A percentile compares a stretch with the other conserved stretches of the same genome.
Evolutionary conservation across 2,113 vertebrate species (phyloP).

Genomic region (Candoia aspera): DNA sequence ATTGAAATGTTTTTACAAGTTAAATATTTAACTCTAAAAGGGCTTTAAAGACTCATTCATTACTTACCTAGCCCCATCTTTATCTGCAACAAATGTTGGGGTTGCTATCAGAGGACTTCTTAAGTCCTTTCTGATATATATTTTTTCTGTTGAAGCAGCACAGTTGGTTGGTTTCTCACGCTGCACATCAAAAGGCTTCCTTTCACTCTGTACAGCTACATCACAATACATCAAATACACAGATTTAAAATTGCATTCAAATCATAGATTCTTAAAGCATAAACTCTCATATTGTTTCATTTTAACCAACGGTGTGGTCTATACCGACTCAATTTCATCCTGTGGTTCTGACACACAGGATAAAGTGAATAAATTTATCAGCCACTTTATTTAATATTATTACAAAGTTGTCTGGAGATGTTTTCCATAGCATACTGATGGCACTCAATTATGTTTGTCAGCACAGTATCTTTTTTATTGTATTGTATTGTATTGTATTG

Average conservation of each 20-base stretch:
- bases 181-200: slow-evolving; percentile 93
- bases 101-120: slow-evolving; percentile 95
- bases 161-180: slow-evolving; percentile 96
- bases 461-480: not conserved
- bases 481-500: too few species aligned
- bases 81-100: slow-evolving; percentile 94
- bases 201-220: slow-evolving; percentile 96
- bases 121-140: slow-evolving; percentile 97
- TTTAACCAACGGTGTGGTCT: not conserved
- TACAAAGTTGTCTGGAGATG: not conserved
- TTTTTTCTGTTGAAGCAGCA: slow-evolving; percentile 96
- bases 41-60: accelerated
- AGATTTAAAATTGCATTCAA: slow-evolving; percentile 43
- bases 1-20: not conserved
- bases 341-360: not conserved
- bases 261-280: slow-evolving; percentile 12
- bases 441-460: not conserved
- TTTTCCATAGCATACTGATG: not conserved
- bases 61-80: slow-evolving; percentile 86
- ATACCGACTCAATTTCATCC: not conserved
- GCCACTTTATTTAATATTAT: not conserved
- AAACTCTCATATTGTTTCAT: not conserved
- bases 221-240: slow-evolving; percentile 38
- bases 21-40: not conserved
- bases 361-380: not conserved